These are phyloP conservation scores for Catagonus wagneri DNA, from an alignment of 2,113 vertebrate genomes.

Conservation along the genomic window DNA sequence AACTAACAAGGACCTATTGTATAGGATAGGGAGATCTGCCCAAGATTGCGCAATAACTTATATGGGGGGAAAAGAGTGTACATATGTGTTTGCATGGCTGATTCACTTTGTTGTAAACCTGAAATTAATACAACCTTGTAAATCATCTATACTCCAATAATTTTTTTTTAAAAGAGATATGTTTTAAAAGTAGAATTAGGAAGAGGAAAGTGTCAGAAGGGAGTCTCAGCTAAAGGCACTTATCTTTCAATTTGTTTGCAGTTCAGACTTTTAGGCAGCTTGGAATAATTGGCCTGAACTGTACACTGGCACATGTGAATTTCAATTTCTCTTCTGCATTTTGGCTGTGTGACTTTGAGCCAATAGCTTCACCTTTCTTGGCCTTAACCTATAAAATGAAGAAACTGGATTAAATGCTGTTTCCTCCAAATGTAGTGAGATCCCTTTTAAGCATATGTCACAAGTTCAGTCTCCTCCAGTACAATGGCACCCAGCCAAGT, in stretches of 20 bases:
- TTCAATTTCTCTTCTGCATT: background rate
- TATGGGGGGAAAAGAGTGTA: too few species aligned
- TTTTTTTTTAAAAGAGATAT: background rate
- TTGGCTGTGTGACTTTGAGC: background rate
- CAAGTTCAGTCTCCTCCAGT: constrained; percentile 60
- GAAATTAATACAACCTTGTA: too few species aligned
- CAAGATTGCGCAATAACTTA: too few species aligned
- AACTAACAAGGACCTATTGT: too few species aligned
- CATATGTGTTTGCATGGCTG: too few species aligned
- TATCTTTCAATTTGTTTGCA: background rate
- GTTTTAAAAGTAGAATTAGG: background rate
- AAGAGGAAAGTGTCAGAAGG: background rate
- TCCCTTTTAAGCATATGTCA: background rate
- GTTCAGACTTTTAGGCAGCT: background rate
- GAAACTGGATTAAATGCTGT: background rate
- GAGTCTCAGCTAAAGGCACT: background rate
- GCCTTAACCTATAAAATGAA: background rate
- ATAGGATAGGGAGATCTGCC: too few species aligned
- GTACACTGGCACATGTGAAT: fast-evolving
- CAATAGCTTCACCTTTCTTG: background rate
- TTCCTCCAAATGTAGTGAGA: background rate
- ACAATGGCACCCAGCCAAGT: constrained; percentile 75
- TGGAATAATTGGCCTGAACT: background rate
- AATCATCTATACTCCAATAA: too few species aligned
- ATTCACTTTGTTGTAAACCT: too few species aligned